phyloP scores from a whole-genome alignment of 2,888 invertebrate genomes.

The Selenia dentaria region DNA sequence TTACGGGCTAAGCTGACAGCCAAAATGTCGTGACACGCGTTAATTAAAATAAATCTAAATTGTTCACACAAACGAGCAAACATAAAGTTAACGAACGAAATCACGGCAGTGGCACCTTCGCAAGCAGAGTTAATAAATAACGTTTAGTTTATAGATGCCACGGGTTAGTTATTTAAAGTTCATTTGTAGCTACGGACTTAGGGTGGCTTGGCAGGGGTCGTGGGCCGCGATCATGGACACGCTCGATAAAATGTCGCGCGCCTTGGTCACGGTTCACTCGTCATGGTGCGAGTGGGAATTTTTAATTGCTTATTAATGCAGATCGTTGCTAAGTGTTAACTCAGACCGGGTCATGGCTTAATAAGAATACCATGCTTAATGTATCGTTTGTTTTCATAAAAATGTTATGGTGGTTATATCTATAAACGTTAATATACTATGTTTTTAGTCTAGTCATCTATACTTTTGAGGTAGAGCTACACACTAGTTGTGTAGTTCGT shows the following conservation, averaged over 20 bases:
- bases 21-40: slow-evolving; percentile 21
- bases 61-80: slow-evolving; percentile 20
- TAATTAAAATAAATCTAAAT: slow-evolving; percentile 30
- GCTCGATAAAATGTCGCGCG: slow-evolving; percentile 31
- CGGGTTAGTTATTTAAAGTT: slow-evolving; percentile 60
- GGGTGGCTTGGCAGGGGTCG: slow-evolving; percentile 31
- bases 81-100: slow-evolving; percentile 31
- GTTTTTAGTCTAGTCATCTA: no score
- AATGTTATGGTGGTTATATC: no score
- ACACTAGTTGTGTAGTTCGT: no score
- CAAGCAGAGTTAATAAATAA: slow-evolving; percentile 62
- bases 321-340: slow-evolving; percentile 34
- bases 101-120: slow-evolving; percentile 41
- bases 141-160: slow-evolving; percentile 61
- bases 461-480: no score
- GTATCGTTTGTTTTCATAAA: no score
- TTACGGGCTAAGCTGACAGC: neutral
- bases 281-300: slow-evolving; percentile 8
- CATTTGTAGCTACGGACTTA: slow-evolving; percentile 44
- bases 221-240: slow-evolving; percentile 28
- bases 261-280: slow-evolving; percentile 26
- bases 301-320: slow-evolving; percentile 22
- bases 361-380: no score
- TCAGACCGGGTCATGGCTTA: neutral
- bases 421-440: no score